Evolutionary conservation across 1,140 invertebrate genomes (phyloP).

Genomic region (Danaus plexippus): DNA sequence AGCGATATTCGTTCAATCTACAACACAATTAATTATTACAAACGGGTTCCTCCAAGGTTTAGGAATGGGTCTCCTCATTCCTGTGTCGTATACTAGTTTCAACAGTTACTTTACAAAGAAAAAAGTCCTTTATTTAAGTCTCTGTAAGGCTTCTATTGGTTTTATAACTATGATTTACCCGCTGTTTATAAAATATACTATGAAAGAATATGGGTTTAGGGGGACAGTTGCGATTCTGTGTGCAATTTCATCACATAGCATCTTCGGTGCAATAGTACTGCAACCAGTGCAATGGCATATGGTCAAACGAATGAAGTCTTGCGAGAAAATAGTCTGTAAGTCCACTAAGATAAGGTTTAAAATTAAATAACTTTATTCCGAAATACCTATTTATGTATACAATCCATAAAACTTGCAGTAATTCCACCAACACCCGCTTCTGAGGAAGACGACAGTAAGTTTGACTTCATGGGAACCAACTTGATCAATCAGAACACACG

Average conservation of each 20-base stretch:
- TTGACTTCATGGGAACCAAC: slow-evolving; percentile 34
- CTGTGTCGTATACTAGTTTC: slow-evolving; percentile 60
- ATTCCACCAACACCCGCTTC: slow-evolving; percentile 57
- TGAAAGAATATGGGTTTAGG: slow-evolving; percentile 74
- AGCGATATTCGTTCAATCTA: slow-evolving; percentile 71
- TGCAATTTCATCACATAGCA: slow-evolving; percentile 75
- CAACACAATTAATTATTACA: slow-evolving; percentile 71
- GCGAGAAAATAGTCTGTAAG: slow-evolving; percentile 62
- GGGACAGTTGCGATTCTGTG: slow-evolving; percentile 75
- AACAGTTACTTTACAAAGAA: slow-evolving; percentile 65
- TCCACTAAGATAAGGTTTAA: slow-evolving; percentile 14
- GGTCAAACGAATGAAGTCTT: slow-evolving; percentile 59
- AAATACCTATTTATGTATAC: slow-evolving; percentile 1
- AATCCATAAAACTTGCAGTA: slow-evolving; percentile 35
- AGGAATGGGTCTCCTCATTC: slow-evolving; percentile 64
- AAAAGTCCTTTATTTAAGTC: slow-evolving; percentile 74
- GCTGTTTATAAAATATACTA: slow-evolving; percentile 70
- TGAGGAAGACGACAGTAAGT: slow-evolving; percentile 37
- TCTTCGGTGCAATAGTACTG: slow-evolving; percentile 76
- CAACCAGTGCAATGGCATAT: slow-evolving; percentile 82
- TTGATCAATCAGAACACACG: slow-evolving; percentile 25
- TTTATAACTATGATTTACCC: slow-evolving; percentile 74
- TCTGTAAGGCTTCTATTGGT: slow-evolving; percentile 75
- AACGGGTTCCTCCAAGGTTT: slow-evolving; percentile 62
- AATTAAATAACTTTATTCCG: slow-evolving; percentile 2